phyloP scores from a whole-genome alignment of 2,113 vertebrate species.

The Elephantulus edwardii region DNA sequence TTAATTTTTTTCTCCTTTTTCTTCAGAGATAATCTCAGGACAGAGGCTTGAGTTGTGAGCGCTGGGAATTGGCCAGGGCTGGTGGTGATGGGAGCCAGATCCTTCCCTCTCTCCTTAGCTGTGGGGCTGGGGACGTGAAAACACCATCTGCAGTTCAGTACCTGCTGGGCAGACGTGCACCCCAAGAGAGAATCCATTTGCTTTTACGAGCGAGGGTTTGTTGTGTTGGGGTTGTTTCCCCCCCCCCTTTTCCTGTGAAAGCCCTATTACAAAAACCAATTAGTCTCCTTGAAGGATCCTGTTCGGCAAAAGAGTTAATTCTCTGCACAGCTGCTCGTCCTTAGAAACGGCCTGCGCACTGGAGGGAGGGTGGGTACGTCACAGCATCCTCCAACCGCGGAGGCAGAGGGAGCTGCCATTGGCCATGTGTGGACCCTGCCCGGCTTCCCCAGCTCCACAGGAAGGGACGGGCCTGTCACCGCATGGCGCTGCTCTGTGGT shows the following conservation, averaged over 20 bases:
- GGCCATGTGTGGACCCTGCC: background rate
- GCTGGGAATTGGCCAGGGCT: background rate
- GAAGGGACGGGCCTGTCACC: no score
- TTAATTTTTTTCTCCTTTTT: background rate
- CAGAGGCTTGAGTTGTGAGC: background rate
- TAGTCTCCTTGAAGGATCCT: conserved; percentile 69
- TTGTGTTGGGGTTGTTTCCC: no score
- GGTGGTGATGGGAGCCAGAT: background rate
- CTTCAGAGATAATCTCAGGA: background rate
- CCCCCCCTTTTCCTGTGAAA: conserved; percentile 59
- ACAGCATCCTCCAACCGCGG: no score
- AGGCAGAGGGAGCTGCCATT: no score
- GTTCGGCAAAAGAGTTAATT: conserved; percentile 63
- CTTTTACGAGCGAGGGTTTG: conserved; percentile 57
- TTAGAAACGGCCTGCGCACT: conserved; percentile 7
- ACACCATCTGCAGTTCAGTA: conserved; percentile 54
- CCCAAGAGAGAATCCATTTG: conserved; percentile 69
- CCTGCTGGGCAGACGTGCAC: conserved; percentile 64
- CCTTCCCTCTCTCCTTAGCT: conserved; percentile 14
- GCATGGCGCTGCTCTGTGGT: no score
- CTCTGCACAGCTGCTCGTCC: conserved; percentile 71
- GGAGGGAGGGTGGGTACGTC: background rate
- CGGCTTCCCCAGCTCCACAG: background rate
- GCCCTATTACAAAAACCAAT: conserved; percentile 76
- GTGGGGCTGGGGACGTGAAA: conserved; percentile 45